Evolutionary conservation across 2,888 invertebrate species (phyloP).

Genomic region (Drosophila rellima): DNA sequence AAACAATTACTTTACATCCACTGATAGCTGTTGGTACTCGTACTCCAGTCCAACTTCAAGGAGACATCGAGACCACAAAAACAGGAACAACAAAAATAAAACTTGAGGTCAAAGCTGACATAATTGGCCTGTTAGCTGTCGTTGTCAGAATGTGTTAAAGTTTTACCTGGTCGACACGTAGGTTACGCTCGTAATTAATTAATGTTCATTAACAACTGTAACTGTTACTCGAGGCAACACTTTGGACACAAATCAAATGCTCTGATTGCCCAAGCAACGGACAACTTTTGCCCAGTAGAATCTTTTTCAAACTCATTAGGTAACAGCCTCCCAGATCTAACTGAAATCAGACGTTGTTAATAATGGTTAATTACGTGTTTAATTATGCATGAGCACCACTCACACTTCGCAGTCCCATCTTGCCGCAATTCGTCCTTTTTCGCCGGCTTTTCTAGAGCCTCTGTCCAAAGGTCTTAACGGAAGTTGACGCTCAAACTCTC

Average conservation of each 20-base stretch:
- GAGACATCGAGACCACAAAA: constrained; percentile 30
- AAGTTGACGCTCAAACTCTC: constrained; percentile 78
- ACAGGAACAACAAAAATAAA: constrained; percentile 16
- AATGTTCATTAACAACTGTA: constrained; percentile 69
- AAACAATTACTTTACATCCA: constrained; percentile 36
- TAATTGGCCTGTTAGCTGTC: constrained; percentile 66
- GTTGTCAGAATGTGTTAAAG: constrained; percentile 29
- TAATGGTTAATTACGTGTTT: constrained; percentile 81
- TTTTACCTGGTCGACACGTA: constrained; percentile 59
- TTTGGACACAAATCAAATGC: constrained; percentile 73
- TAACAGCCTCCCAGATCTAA: constrained; percentile 56
- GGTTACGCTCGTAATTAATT: constrained; percentile 64
- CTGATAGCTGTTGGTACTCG: background rate
- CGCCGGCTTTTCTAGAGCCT: constrained; percentile 28
- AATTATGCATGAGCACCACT: constrained; percentile 74
- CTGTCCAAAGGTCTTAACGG: constrained; percentile 51
- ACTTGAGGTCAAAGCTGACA: constrained; percentile 44
- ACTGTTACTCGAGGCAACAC: constrained; percentile 34
- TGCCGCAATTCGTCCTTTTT: constrained; percentile 15
- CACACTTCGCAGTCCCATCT: constrained; percentile 23
- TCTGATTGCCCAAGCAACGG: constrained; percentile 58
- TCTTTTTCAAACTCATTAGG: constrained; percentile 75
- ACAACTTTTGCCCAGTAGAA: constrained; percentile 54
- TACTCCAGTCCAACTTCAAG: background rate
- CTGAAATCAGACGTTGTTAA: constrained; percentile 78